phyloP scores from a whole-genome alignment of 2,888 invertebrate species.

The Melanostoma scalare region DNA sequence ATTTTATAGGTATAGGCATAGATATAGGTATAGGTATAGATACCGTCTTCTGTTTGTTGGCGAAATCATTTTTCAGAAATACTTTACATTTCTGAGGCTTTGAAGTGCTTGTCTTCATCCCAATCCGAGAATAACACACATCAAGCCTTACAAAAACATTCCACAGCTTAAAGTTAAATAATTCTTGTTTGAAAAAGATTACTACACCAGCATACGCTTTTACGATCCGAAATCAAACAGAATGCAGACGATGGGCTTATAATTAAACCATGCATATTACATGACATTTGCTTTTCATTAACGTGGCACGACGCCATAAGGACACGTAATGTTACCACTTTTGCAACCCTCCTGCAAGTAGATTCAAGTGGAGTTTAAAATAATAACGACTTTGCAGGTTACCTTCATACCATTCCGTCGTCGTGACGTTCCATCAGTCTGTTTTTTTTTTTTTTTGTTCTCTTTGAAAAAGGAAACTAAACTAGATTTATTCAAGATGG shows the following conservation, averaged over 20 bases:
- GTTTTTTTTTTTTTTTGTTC: background rate
- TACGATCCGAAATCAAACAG: slow-evolving; percentile 63
- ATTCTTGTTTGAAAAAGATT: slow-evolving; percentile 15
- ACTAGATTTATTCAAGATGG: slow-evolving; percentile 42
- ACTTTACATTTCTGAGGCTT: too few species aligned
- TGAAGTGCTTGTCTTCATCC: too few species aligned
- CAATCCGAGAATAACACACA: too few species aligned
- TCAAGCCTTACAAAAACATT: background rate
- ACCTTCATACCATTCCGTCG: background rate
- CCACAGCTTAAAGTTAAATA: slow-evolving; percentile 14
- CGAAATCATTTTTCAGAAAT: too few species aligned
- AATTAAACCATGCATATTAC: slow-evolving; percentile 71
- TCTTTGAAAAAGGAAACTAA: background rate
- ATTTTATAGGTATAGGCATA: too few species aligned
- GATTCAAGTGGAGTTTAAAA: slow-evolving; percentile 47
- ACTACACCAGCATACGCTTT: slow-evolving; percentile 65
- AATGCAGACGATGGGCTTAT: slow-evolving; percentile 67
- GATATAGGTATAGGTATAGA: too few species aligned
- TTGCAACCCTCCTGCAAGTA: slow-evolving; percentile 23
- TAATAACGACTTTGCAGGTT: slow-evolving; percentile 23
- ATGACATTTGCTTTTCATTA: slow-evolving; percentile 70
- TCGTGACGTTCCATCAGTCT: slow-evolving; percentile 15
- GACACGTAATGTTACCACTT: slow-evolving; percentile 66
- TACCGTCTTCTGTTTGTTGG: too few species aligned
- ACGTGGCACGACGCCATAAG: slow-evolving; percentile 62